Percentiles rank a stretch among this genome's conserved stretches.
phyloP scores from a whole-genome alignment of 2,113 vertebrate genomes.

The Cryptotis parvus region DNA sequence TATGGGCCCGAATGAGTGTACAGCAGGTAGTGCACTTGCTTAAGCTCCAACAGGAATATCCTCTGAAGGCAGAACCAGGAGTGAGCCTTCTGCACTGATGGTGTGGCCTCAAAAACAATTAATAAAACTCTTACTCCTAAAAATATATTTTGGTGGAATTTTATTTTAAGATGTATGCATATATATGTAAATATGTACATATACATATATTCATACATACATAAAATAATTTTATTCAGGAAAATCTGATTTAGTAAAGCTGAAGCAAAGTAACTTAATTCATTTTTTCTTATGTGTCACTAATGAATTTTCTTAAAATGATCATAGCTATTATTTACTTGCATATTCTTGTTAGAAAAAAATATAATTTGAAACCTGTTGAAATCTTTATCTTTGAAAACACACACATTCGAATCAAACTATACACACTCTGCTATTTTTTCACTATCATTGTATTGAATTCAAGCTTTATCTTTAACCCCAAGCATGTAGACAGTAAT shows the following conservation, averaged over 20 bases:
- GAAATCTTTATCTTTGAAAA: conserved; percentile 49
- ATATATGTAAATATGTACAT: neutral
- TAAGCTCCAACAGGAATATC: too few relatives aligned
- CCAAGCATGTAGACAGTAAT: conserved; percentile 73
- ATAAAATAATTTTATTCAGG: neutral
- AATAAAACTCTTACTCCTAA: neutral
- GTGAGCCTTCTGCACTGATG: too few relatives aligned
- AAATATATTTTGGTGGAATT: neutral
- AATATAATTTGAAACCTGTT: conserved; percentile 5
- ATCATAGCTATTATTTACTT: neutral
- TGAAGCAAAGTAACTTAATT: conserved; percentile 7
- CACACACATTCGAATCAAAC: conserved; percentile 50
- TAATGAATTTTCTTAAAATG: neutral
- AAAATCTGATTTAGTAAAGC: conserved; percentile 37
- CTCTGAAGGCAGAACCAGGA: too few relatives aligned
- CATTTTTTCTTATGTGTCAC: neutral
- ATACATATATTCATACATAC: too few relatives aligned
- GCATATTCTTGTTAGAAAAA: neutral
- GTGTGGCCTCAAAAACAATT: too few relatives aligned
- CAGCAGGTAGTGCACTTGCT: neutral
- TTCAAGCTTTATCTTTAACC: conserved; percentile 77
- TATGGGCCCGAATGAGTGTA: too few relatives aligned
- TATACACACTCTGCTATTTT: neutral
- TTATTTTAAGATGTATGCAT: neutral
- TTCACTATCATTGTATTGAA: conserved; percentile 51